Base-by-base conservation (phyloP, 2,888 invertebrate species). In the Heliconius aoede region DNA sequence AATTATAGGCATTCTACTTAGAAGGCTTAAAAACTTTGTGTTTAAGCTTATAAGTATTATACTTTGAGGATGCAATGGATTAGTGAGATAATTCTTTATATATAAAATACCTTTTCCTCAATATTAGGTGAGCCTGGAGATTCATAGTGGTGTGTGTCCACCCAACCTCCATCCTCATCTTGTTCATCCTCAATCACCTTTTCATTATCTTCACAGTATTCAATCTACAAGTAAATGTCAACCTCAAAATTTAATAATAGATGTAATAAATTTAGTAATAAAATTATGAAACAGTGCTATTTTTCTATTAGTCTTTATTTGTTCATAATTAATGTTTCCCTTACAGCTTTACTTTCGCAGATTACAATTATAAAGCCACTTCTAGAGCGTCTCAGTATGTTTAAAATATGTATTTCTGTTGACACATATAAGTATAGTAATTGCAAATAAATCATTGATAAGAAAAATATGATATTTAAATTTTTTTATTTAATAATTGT, bases 161-260 rank as follows among this genome's bases (percentile, higher is more conserved):
- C 99, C 99, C 99, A 99, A 36, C 99, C 99, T 72, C 98, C 98
- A 83, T 97, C 97, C 36, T 96, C 96, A 86, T 97, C 98, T 81
- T 97, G 96, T 75, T 97, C 97, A 82, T 96, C 96, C 88, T 98
- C 99, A 83, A 99, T 97, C 61, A 99, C 96, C 86, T 97, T 97
- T 90, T 99, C 99, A 85, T 98, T 97, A 72, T 98, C 97, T 82
- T 97, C 97, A 83, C 97, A 97, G 87, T 98, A 98, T 90, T 98
- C 98, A 95, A 99, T 98, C 96, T 98, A 91, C n/a, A 72, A 69
- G n/a, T 32, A 71, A 46, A 32, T 60, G 26, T 28, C 7, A 60
- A 58, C 4, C 24, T 58, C 24, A 24, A 24, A 2, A 36, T 13
- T 13, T 58, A n/a, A n/a, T n/a, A n/a, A n/a, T n/a, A n/a, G n/a